Evolutionary conservation across 2,113 vertebrate genomes (phyloP).

Genomic region (Cinclus cinclus): DNA sequence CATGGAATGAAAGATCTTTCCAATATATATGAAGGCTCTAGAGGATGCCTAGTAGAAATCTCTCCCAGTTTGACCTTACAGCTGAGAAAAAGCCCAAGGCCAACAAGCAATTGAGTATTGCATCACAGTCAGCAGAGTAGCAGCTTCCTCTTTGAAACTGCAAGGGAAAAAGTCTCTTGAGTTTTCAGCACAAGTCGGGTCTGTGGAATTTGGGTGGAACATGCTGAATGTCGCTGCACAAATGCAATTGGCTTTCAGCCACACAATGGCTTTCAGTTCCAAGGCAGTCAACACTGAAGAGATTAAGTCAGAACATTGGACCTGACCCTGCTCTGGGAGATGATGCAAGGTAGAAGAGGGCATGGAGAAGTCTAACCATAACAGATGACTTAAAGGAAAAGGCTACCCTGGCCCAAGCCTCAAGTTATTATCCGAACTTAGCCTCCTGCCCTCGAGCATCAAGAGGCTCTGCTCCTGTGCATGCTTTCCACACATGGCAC

Average conservation of each 20-base stretch:
- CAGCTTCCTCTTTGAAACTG: background rate
- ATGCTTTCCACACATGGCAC: fast-evolving
- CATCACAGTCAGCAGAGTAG: background rate
- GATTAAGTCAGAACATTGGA: background rate
- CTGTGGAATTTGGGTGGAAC: background rate
- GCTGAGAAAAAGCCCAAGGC: background rate
- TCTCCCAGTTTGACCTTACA: background rate
- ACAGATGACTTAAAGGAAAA: background rate
- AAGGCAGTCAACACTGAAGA: background rate
- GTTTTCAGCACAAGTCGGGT: background rate
- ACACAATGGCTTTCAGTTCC: fast-evolving
- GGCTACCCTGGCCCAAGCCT: background rate
- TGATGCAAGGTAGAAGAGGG: background rate
- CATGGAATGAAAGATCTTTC: background rate
- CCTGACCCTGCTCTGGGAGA: background rate
- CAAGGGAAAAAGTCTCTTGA: background rate
- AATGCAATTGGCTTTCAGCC: background rate
- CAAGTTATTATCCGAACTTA: background rate
- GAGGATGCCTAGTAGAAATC: background rate
- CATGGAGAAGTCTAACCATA: background rate
- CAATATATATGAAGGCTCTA: background rate
- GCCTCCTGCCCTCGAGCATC: background rate
- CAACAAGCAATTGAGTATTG: background rate
- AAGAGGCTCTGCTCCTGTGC: background rate
- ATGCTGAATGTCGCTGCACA: fast-evolving